Evolutionary conservation across 1,140 invertebrate species (phyloP), one percentile per base, ranked within the genome.

Genomic region (Dryas iulia): DNA sequence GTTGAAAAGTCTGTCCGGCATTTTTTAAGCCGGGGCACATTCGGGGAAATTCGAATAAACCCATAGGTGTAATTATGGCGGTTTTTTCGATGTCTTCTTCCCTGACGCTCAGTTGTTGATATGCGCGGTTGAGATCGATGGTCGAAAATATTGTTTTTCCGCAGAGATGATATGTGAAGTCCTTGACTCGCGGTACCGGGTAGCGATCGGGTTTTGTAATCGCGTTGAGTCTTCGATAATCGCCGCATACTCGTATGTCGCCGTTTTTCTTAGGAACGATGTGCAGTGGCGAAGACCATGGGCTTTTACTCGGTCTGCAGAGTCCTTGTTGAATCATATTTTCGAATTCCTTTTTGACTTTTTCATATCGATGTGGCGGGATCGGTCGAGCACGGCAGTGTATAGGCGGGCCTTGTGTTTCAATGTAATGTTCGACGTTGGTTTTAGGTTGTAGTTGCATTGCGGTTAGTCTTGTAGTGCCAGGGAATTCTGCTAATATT

Each of bases 321-420:
- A 69, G 30, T n/a, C 69, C 69, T 66, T 72, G 66, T 53, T n/a
- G n/a, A n/a, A n/a, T 69, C 70, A 73, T 76, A 56, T 70, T 76
- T 52, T 71, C 59, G 10, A 76, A 72, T 59, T 74, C 74, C 25
- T 62, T 71, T 47, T 59, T 57, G 0, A 74, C 69, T 47, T 60
- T 10, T 23, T 72, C 59, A 30, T 74, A 76, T 5, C 65, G 31
- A 30, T 74, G 74, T n/a, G 72, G 77, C 30, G 70, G 47, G 1
- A 79, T 61, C 1, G 74, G 71, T 39, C 74, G 65, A 2, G 74
- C 62, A 18, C 66, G 61, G n/a, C 69, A 74, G 8, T 70, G 57
- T 25, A 74, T 10, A 6, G 75, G 75, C 59, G 57, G 72, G 8
- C 69, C 72, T 5, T 33, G 60, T 1, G 67, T 77, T 59, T 74